Percentiles rank a stretch among this genome's conserved stretches.
phyloP scores from a whole-genome alignment of 2,113 vertebrate species.

The Gobiocypris rarus region DNA sequence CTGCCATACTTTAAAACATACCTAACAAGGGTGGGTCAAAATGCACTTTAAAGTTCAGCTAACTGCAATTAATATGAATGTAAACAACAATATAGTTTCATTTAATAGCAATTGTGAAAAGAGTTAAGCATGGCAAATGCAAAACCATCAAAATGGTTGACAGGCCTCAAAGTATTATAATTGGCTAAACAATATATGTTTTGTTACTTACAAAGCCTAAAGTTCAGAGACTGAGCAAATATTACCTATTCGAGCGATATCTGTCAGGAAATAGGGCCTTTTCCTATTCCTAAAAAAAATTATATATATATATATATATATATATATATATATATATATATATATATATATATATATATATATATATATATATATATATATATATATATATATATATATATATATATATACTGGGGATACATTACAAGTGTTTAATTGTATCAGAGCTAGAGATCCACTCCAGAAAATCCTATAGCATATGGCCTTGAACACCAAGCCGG shows the following conservation, averaged over 20 bases:
- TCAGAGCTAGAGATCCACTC: not conserved
- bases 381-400: too few relatives aligned
- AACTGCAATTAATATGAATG: too few relatives aligned
- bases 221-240: not conserved
- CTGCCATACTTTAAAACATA: too few relatives aligned
- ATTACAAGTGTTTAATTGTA: conserved; percentile 8
- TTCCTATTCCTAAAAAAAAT: not conserved
- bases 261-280: not conserved
- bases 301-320: not conserved
- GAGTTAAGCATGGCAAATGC: not conserved
- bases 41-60: not conserved
- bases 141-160: not conserved
- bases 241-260: not conserved
- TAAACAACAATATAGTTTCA: too few relatives aligned
- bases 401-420: not conserved
- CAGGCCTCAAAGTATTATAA: not conserved
- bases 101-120: not conserved
- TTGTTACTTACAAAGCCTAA: not conserved
- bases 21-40: too few relatives aligned
- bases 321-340: too few relatives aligned
- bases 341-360: not conserved
- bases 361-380: not conserved
- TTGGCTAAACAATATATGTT: not conserved
- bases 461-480: conserved; percentile 16
- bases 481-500: conserved; percentile 11